Evolutionary conservation across 1,140 invertebrate species (phyloP).

Genomic region (Ips nitidus): DNA sequence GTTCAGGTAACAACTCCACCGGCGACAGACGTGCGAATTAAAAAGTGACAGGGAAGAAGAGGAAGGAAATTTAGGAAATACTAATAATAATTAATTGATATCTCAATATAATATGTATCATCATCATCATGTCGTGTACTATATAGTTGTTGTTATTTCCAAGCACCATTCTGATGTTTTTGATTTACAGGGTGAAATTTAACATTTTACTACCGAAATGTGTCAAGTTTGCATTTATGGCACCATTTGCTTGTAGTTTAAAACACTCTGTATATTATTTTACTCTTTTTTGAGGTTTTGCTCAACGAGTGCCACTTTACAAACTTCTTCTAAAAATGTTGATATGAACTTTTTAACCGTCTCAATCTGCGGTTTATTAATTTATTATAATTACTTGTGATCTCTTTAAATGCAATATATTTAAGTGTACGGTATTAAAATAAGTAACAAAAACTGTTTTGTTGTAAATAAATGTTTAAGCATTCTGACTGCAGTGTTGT

Average conservation of each 20-base stretch:
- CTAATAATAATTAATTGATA: constrained; percentile 10
- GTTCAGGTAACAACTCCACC: constrained; percentile 8
- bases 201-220: not conserved
- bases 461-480: constrained; percentile 29
- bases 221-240: not conserved
- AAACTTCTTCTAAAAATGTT: not conserved
- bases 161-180: not conserved
- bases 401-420: constrained; percentile 21
- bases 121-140: not conserved
- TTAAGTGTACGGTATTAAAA: not conserved
- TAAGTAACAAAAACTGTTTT: constrained; percentile 9
- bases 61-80: constrained; percentile 39
- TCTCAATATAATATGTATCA: not conserved
- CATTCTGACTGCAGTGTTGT: not conserved
- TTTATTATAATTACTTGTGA: constrained; percentile 3
- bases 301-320: not conserved
- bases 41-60: constrained; percentile 41
- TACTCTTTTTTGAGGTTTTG: not conserved
- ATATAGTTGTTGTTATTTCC: not conserved
- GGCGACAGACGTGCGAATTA: constrained; percentile 13
- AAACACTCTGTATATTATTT: not conserved
- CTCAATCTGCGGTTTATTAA: not conserved
- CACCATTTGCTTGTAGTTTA: not conserved
- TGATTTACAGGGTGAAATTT: not conserved
- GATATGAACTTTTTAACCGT: not conserved